Evolutionary conservation across 1,140 invertebrate genomes (phyloP).

Genomic region (Heliconius congener): DNA sequence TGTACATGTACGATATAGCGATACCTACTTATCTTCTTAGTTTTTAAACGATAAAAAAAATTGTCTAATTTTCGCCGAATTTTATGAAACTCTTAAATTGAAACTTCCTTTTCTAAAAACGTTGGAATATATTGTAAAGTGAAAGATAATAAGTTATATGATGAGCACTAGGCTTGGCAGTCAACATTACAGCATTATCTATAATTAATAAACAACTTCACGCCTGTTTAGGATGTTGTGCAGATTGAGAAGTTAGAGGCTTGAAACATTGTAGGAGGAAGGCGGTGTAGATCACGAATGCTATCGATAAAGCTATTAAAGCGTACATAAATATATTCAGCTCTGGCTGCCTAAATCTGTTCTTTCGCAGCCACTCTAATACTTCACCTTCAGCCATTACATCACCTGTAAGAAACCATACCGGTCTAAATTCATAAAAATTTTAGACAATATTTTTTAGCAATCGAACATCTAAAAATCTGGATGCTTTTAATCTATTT

Average conservation of each 20-base stretch:
- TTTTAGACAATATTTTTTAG: background rate
- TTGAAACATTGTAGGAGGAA: conserved; percentile 95
- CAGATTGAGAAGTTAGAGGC: conserved; percentile 81
- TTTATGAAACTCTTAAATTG: background rate
- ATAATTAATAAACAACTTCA: conserved; percentile 61
- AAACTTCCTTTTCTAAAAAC: conserved; percentile 18
- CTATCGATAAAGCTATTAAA: conserved; percentile 90
- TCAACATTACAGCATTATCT: conserved; percentile 2
- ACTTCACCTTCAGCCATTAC: conserved; percentile 92
- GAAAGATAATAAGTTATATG: conserved; percentile 22
- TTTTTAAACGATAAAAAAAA: background rate
- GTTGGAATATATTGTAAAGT: conserved; percentile 31
- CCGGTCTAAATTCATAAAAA: background rate
- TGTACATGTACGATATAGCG: background rate
- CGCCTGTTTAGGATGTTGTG: conserved; percentile 85
- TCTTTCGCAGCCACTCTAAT: conserved; percentile 96
- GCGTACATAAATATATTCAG: conserved; percentile 97
- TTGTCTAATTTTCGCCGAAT: background rate
- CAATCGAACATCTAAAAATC: background rate
- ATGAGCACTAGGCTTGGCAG: conserved; percentile 29
- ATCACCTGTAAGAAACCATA: conserved; percentile 84
- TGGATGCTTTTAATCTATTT: too few relatives aligned
- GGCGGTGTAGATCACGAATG: conserved; percentile 94
- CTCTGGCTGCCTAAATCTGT: conserved; percentile 95
- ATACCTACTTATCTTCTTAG: conserved; percentile 16